Base-by-base conservation (phyloP, 2,797 vertebrate genomes). In the Phylloscopus collybita region DNA sequence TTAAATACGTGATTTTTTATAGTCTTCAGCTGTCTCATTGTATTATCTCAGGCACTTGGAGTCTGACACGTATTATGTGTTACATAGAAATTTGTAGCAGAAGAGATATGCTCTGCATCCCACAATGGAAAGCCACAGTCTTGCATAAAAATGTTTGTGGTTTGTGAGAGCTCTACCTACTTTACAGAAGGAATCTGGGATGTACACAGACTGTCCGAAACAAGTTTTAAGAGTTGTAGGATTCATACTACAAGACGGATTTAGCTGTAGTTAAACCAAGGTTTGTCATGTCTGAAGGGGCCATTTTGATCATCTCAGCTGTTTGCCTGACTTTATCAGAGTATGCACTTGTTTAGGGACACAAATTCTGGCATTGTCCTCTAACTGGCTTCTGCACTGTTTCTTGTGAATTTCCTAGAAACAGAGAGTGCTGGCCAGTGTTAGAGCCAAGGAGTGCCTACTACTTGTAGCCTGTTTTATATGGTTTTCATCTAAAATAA, bases 1-100 rank as follows among this genome's bases (percentile, higher is more conserved):
- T 59, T 29, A 47, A 62, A 40, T 45, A 45, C 1, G 10, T 51
- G 13, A 50, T 78, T 74, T 49, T 80, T 80, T 26, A 38, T 34
- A 87, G 47, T 45, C 34, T 34, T 91, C 25, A 72, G 11, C 53
- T 73, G 18, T 67, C 38, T 80, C 7, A 6, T 15, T 59, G 8
- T 80, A 25, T 73, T 72, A n/a, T 42, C 54, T 82, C 26, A 50
- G 44, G 47, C 7, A 21, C n/a, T 47, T 82, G 13, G 18, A 50
- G 17, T 59, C 26, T 50, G 42, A 72, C 40, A n/a, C 0, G 1
- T 59, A 23, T 23, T 47, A 40, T 0, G 0, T n/a, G 13, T 69
- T 56, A 53, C 1, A 2, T 6, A 80, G 60, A 76, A 88, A 45
- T 45, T 18, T 36, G 20, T 9, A 74, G 50, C 54, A 59, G 30